Evolutionary conservation across 30 jellyfish, hydroid and myxozoan species (phyloP).

Genomic region (Turritopsis dohrnii): DNA sequence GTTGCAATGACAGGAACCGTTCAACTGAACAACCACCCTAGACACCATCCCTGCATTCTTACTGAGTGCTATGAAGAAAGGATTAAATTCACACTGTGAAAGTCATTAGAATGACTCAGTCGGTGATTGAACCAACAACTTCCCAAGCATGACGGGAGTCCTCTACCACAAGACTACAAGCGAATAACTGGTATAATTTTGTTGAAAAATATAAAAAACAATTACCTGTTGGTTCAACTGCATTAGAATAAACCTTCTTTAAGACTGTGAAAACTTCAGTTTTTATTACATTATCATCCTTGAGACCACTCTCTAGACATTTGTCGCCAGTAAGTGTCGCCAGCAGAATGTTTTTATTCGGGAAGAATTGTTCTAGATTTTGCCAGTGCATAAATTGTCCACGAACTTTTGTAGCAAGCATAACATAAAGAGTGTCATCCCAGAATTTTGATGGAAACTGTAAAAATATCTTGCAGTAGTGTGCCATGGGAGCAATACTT

Average conservation of each 20-base stretch:
- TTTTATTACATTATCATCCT: constrained; percentile 36
- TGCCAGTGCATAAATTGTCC: constrained; percentile 55
- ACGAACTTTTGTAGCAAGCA: constrained; percentile 38
- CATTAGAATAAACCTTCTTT: constrained; percentile 27
- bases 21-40: too few species aligned
- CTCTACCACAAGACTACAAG: too few species aligned
- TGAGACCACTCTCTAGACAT: constrained; percentile 28
- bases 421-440: constrained; percentile 47
- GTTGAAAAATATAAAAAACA: background rate
- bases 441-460: constrained; percentile 51
- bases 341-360: constrained; percentile 32
- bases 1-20: too few species aligned
- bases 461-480: constrained; percentile 57
- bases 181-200: too few species aligned
- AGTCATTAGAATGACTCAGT: too few species aligned
- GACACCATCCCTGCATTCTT: too few species aligned
- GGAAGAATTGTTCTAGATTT: constrained; percentile 21
- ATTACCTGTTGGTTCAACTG: constrained; percentile 56
- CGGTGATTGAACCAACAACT: too few species aligned
- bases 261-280: constrained; percentile 35
- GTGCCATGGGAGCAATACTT: constrained; percentile 43
- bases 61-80: too few species aligned
- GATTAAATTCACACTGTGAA: too few species aligned
- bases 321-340: constrained; percentile 49
- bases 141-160: too few species aligned